Percentiles rank a stretch among this genome's conserved stretches.
Conservation (phyloP, 2,797 vertebrate genomes). For the Liparis tanakae region DNA sequence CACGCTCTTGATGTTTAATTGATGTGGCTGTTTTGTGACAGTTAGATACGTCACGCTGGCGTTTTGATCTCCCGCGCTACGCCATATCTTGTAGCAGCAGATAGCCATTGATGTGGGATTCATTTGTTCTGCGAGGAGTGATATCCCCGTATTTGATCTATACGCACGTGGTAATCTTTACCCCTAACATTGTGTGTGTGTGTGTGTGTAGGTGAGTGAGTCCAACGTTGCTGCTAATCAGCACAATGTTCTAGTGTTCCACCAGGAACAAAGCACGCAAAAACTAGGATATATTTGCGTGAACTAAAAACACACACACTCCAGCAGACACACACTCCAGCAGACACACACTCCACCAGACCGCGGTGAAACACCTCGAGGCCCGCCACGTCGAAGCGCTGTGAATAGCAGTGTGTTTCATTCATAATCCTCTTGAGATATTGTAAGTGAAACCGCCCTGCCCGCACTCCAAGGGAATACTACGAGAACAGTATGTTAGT, state of each 20-base stretch:
- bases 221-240: conserved; percentile 17
- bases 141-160: conserved; percentile 55
- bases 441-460: conserved; percentile 41
- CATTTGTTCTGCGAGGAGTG: conserved; percentile 56
- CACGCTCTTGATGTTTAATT: conserved; percentile 78
- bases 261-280: conserved; percentile 21
- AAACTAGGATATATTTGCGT: not conserved
- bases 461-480: conserved; percentile 55
- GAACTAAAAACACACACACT: conserved; percentile 14
- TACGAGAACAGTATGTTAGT: conserved; percentile 62
- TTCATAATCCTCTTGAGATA: conserved; percentile 48
- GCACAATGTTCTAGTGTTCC: conserved; percentile 16
- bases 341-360: not conserved
- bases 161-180: conserved; percentile 48
- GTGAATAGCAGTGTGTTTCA: conserved; percentile 34
- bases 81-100: conserved; percentile 53
- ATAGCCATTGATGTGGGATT: conserved; percentile 65
- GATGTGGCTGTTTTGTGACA: conserved; percentile 68
- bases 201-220: not conserved
- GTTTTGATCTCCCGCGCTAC: conserved; percentile 67
- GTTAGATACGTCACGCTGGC: conserved; percentile 50
- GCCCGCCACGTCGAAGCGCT: conserved; percentile 5
- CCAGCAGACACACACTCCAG: not conserved
- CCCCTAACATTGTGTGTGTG: conserved; percentile 21
- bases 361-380: conserved; percentile 16